Percentiles rank a stretch among this genome's conserved stretches.
These are phyloP conservation scores for Phacellophora camtschatica DNA, from an alignment of 30 jellyfish, hydroid and myxozoan genomes.

Conservation along the genomic window DNA sequence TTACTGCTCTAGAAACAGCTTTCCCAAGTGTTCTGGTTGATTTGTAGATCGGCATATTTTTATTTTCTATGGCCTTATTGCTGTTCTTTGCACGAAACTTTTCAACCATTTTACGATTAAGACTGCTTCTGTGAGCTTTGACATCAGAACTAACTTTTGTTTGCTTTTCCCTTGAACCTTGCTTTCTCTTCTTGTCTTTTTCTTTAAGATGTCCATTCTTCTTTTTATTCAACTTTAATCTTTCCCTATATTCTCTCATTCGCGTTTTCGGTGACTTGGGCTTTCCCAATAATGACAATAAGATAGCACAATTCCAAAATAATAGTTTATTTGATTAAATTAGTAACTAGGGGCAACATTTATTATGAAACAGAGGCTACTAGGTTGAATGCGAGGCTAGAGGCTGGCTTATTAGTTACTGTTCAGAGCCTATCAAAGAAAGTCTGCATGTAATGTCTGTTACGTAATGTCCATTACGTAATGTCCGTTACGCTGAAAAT, in stretches of 20 bases:
- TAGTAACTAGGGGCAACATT: neutral
- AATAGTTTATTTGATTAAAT: neutral
- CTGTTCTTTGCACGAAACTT: too few relatives aligned
- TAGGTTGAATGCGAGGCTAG: neutral
- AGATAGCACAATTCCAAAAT: neutral
- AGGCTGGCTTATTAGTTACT: too few relatives aligned
- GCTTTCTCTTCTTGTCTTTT: slow-evolving; percentile 25
- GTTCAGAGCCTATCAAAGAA: neutral
- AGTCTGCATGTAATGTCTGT: neutral
- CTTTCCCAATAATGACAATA: neutral
- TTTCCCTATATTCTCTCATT: slow-evolving; percentile 21
- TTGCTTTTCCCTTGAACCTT: neutral
- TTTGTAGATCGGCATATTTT: too few relatives aligned
- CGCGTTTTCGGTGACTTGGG: slow-evolving; percentile 40
- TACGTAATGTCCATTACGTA: too few relatives aligned
- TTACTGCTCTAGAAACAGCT: too few relatives aligned
- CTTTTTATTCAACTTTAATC: neutral
- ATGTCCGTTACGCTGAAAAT: neutral
- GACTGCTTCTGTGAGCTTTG: too few relatives aligned
- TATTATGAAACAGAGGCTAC: neutral
- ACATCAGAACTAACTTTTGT: too few relatives aligned
- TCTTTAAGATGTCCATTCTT: neutral
- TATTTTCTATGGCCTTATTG: too few relatives aligned
- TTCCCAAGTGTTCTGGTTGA: too few relatives aligned
- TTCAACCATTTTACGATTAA: too few relatives aligned